Conservation (phyloP, 2,888 invertebrate genomes). For the Patella pellucida region DNA sequence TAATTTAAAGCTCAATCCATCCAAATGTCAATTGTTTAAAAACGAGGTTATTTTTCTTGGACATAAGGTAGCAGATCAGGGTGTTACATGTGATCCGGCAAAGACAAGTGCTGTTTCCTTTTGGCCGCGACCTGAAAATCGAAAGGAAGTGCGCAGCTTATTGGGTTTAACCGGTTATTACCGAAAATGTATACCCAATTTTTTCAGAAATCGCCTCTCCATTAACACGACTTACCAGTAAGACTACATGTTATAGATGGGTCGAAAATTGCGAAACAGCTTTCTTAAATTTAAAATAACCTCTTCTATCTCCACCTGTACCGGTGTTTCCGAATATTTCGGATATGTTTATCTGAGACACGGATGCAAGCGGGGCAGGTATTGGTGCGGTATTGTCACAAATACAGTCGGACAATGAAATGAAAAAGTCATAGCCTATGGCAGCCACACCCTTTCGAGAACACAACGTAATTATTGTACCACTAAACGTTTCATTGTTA, state of each 20-base stretch:
- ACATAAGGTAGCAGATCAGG: not conserved
- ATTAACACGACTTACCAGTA: not conserved
- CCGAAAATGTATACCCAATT: not conserved
- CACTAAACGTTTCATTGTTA: slow-evolving; percentile 1
- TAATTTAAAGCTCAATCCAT: not conserved
- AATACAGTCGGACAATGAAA: not conserved
- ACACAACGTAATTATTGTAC: not conserved
- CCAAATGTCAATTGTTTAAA: not conserved
- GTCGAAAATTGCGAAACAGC: not conserved
- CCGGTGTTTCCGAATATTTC: not conserved
- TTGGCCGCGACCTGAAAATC: not conserved
- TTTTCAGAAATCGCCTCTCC: not conserved
- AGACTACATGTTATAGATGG: not conserved
- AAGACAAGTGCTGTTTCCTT: not conserved
- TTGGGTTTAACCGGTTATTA: not conserved
- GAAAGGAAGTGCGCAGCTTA: not conserved
- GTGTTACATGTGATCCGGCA: not conserved
- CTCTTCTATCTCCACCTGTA: not conserved
- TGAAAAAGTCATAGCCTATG: not conserved
- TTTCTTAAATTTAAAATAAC: not conserved
- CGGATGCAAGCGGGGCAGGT: not conserved
- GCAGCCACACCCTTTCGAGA: not conserved
- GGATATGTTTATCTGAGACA: not conserved
- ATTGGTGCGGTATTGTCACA: not conserved
- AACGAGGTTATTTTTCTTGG: not conserved